Evolutionary conservation across 1,140 invertebrate species (phyloP).

Genomic region (Hylaeus volcanicus): DNA sequence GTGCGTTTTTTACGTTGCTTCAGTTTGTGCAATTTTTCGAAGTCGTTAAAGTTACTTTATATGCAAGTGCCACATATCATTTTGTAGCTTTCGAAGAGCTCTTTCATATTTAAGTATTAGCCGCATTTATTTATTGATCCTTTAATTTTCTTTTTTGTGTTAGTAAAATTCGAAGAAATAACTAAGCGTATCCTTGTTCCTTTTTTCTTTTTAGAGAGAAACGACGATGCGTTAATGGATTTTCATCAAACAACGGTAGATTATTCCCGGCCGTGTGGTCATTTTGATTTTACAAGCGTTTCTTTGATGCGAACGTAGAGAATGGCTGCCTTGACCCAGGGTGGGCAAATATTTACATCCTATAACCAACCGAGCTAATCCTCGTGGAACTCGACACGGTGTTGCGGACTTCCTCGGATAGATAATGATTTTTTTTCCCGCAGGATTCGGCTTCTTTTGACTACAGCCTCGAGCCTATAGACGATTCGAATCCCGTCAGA

Average conservation of each 20-base stretch:
- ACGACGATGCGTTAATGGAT: not conserved
- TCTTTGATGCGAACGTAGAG: not conserved
- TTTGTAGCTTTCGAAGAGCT: too few species aligned
- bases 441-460: constrained; percentile 62
- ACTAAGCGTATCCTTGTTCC: not conserved
- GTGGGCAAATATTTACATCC: constrained; percentile 58
- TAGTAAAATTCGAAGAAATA: too few species aligned
- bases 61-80: too few species aligned
- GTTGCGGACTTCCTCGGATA: constrained; percentile 21
- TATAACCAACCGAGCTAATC: constrained; percentile 58
- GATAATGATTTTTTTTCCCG: constrained; percentile 45
- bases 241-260: not conserved
- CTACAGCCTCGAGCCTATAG: not conserved
- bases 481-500: not conserved
- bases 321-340: constrained; percentile 8
- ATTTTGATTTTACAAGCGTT: constrained; percentile 17
- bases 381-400: constrained; percentile 48
- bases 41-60: too few species aligned
- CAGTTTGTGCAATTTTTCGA: too few species aligned
- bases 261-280: not conserved
- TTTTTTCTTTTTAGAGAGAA: not conserved
- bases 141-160: too few species aligned
- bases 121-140: too few species aligned
- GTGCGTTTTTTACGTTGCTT: too few species aligned
- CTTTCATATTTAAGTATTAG: too few species aligned